Evolutionary conservation across 2,888 invertebrate genomes (phyloP).

Genomic region (Athalia circularis): DNA sequence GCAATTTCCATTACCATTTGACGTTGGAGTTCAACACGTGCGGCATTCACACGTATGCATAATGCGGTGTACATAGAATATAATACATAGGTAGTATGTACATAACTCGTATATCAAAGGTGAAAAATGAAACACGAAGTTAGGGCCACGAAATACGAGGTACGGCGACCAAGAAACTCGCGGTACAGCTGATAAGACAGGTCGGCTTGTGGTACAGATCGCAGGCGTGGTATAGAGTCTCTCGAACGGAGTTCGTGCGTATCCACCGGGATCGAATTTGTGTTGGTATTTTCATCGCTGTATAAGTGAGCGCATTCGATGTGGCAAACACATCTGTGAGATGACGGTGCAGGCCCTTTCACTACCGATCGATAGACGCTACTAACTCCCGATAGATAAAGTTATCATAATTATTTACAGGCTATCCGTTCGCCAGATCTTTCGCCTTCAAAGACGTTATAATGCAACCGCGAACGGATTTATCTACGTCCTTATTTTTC

Average conservation of each 20-base stretch:
- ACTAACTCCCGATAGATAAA: slow-evolving; percentile 26
- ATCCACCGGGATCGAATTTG: background rate
- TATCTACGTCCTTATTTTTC: slow-evolving; percentile 20
- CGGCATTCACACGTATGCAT: background rate
- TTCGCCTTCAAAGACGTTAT: too few species aligned
- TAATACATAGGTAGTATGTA: slow-evolving; percentile 59
- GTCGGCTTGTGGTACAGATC: slow-evolving; percentile 23
- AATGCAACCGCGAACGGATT: slow-evolving; percentile 10
- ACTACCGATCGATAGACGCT: slow-evolving; percentile 39
- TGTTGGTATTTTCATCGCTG: slow-evolving; percentile 6
- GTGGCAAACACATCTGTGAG: background rate
- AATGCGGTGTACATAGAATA: slow-evolving; percentile 38
- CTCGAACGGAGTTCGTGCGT: slow-evolving; percentile 40
- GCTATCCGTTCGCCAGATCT: background rate
- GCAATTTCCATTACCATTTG: slow-evolving; percentile 21
- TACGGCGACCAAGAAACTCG: slow-evolving; percentile 10
- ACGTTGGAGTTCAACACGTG: background rate
- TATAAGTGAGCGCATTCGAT: slow-evolving; percentile 38
- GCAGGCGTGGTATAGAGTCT: slow-evolving; percentile 39
- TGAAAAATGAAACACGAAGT: too few species aligned
- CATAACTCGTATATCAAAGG: background rate
- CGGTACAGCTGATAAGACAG: slow-evolving; percentile 31
- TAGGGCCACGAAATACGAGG: slow-evolving; percentile 34
- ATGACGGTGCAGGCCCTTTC: slow-evolving; percentile 42
- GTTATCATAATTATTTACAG: slow-evolving; percentile 38